These are phyloP conservation scores for Brachionus asplanchnoidis DNA, from an alignment of 1,140 invertebrate genomes.

Conservation along the genomic window DNA sequence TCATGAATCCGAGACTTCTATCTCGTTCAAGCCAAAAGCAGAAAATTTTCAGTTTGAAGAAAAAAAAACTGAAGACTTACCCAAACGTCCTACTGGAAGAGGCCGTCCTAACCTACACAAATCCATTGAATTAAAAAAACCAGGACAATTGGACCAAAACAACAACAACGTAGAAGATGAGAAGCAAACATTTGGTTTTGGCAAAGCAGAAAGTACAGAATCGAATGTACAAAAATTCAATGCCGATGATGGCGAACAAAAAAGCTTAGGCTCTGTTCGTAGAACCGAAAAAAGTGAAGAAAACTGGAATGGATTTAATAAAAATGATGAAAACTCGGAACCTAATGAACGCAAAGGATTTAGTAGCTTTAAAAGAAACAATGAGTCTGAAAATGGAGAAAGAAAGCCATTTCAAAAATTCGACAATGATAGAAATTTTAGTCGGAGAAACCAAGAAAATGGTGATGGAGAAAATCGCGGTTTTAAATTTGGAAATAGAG, in stretches of 20 bases:
- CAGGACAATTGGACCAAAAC: background rate
- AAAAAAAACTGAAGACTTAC: background rate
- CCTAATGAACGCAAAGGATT: background rate
- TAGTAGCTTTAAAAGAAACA: background rate
- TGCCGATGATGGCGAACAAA: background rate
- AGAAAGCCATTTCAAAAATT: background rate
- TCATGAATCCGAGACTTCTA: background rate
- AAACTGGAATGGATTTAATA: background rate
- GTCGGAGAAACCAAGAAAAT: background rate
- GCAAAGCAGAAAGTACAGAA: background rate
- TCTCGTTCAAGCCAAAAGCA: background rate
- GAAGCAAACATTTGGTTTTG: background rate
- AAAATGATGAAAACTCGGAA: background rate
- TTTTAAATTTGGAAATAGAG: background rate
- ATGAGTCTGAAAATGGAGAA: background rate
- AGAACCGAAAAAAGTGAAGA: background rate
- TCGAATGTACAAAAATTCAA: background rate
- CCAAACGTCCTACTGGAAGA: background rate
- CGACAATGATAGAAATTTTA: background rate
- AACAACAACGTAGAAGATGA: background rate
- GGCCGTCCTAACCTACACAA: background rate
- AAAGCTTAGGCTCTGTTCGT: background rate
- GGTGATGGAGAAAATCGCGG: background rate
- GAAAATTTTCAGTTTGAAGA: background rate
- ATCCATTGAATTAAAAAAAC: background rate